phyloP scores from a whole-genome alignment of 2,888 invertebrate genomes.

The Pyrrhosoma nymphula region DNA sequence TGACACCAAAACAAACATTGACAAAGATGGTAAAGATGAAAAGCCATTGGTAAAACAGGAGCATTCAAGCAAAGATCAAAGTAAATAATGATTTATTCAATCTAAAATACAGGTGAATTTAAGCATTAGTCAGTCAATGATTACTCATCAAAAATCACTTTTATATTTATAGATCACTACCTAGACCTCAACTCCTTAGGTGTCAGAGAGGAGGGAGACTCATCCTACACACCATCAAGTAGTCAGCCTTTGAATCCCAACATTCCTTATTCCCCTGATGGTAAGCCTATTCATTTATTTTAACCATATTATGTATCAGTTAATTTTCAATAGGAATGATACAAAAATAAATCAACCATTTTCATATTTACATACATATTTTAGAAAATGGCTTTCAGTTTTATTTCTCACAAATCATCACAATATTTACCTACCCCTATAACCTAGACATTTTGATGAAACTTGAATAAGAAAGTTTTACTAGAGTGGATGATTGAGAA shows the following conservation, averaged over 20 bases:
- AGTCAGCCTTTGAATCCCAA: constrained; percentile 93
- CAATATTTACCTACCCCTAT: no score
- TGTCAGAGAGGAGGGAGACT: constrained; percentile 79
- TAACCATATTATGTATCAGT: no score
- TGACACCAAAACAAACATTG: constrained; percentile 85
- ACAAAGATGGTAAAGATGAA: constrained; percentile 81
- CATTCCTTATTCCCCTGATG: constrained; percentile 93
- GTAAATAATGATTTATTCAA: constrained; percentile 74
- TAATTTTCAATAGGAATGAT: no score
- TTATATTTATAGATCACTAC: constrained; percentile 83
- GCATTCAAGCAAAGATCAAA: constrained; percentile 83
- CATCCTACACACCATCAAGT: constrained; percentile 85
- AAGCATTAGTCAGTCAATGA: not conserved
- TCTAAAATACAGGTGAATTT: not conserved
- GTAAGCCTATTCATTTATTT: constrained; percentile 80
- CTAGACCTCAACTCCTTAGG: constrained; percentile 82
- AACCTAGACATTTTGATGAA: no score
- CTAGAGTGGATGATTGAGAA: no score
- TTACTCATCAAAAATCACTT: constrained; percentile 64
- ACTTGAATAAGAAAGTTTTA: no score
- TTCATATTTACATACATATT: not conserved
- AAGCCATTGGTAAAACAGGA: constrained; percentile 89
- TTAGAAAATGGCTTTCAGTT: no score
- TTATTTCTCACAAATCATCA: no score
- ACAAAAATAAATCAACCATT: not conserved